These are phyloP conservation scores for Pristiophorus japonicus DNA, from an alignment of 2,113 vertebrate species.

Conservation along the genomic window DNA sequence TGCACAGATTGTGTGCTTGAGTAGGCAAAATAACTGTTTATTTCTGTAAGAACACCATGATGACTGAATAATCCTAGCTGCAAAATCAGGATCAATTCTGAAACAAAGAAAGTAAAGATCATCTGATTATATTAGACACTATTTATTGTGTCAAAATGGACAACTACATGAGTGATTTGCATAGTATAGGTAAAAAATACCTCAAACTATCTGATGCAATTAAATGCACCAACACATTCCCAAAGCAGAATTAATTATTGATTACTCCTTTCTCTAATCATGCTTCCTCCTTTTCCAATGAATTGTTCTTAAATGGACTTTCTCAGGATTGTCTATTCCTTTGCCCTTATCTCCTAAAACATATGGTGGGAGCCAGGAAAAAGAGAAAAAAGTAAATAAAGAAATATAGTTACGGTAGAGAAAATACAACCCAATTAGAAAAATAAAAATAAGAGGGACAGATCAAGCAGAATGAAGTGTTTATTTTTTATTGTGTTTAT, in stretches of 20 bases:
- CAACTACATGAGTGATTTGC: no score
- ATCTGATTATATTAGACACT: background rate
- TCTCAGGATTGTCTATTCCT: background rate
- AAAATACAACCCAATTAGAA: background rate
- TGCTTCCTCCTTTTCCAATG: background rate
- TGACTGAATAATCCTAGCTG: constrained; percentile 49
- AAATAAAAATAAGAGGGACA: background rate
- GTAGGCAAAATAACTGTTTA: constrained; percentile 52
- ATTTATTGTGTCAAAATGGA: background rate
- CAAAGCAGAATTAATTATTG: background rate
- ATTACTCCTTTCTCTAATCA: background rate
- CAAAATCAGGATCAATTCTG: constrained; percentile 40
- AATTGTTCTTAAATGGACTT: background rate
- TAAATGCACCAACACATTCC: background rate
- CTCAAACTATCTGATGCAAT: background rate
- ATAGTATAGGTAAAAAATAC: background rate
- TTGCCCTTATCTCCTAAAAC: background rate
- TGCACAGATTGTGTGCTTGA: constrained; percentile 50
- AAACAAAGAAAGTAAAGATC: constrained; percentile 31
- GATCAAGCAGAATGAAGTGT: background rate
- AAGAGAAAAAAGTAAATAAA: background rate
- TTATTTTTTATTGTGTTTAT: background rate
- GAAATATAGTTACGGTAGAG: background rate
- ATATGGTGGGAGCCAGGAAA: background rate
- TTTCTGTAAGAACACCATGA: constrained; percentile 46